Base-by-base conservation (phyloP, 2,797 vertebrate species). In the Leptoclinus maculatus region DNA sequence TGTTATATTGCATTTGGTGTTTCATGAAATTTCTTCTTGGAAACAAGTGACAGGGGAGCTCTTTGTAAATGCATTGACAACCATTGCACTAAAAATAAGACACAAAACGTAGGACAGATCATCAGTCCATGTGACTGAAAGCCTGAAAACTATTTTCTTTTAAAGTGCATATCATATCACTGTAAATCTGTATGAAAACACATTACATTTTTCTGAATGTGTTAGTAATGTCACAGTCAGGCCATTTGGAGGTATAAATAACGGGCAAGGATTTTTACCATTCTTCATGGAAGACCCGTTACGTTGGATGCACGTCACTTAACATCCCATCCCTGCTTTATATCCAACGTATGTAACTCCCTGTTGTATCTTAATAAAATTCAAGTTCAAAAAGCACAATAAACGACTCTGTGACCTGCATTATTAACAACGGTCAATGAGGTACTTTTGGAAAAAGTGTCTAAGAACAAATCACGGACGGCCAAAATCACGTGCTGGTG, bases 231-330 rank as follows among this genome's bases (percentile, higher is more conserved):
- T 66, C 66, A 74, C 38, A 68, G 39, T 60, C 3, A 59, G 66
- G 60, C 29, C 65, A 75, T 75, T 74, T 58, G 65, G 74, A 81
- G 45, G 71, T 74, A 58, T 57, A 53, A 47, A 74, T 54, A 73
- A 67, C 16, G 1, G 38, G 19, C 53, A 7, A 53, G 4, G 58
- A 62, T 25, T 17, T n/a, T n/a, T 17, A 54, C 3, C 29, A 21
- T 19, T 68, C n/a, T 32, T 43, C 34, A 38, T 58, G 65, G 62
- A 64, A 53, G 17, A 71, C 41, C 51, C 39, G 7, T 47, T 49
- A 59, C 0, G 45, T 43, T 27, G 19, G 0, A 58, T 53, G 25
- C n/a, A 27, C 4, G 1, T 23, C 3, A 21, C 7, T 45, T 29
- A 13, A 49, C 29, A 32, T 62, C 23, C 45, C 23, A 59, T 74